phyloP scores from a whole-genome alignment of 2,113 vertebrate species.

The Neolamprologus modestus region DNA sequence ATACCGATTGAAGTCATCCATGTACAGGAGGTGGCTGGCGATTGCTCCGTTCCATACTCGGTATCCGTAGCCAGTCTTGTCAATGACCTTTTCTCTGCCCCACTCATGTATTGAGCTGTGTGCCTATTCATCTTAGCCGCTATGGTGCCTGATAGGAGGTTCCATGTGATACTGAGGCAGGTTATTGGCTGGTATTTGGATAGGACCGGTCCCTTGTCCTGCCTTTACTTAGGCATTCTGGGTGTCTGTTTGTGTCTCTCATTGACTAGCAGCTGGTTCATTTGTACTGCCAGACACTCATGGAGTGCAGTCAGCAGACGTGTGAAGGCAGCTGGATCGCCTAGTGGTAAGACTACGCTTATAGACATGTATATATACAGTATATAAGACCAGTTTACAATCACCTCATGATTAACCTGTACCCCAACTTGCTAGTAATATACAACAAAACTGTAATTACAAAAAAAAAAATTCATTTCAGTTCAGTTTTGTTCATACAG shows the following conservation, averaged over 20 bases:
- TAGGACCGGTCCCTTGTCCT: accelerated
- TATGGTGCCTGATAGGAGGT: neutral
- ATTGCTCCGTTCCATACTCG: neutral
- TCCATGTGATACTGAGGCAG: neutral
- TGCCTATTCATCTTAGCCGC: neutral
- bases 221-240: neutral
- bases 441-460: neutral
- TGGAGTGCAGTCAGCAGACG: accelerated
- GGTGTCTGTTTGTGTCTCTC: accelerated
- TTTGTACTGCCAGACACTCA: neutral
- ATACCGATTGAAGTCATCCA: neutral
- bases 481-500: neutral
- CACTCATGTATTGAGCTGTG: neutral
- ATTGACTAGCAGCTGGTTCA: neutral
- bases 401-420: neutral
- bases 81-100: neutral
- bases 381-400: neutral
- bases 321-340: accelerated
- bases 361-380: neutral
- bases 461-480: neutral
- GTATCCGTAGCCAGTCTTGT: neutral
- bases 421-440: neutral
- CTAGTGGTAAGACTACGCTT: neutral
- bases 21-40: neutral
- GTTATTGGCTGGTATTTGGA: neutral